phyloP scores from a whole-genome alignment of 2,888 invertebrate genomes.

The Cordylochernes scorpioides region DNA sequence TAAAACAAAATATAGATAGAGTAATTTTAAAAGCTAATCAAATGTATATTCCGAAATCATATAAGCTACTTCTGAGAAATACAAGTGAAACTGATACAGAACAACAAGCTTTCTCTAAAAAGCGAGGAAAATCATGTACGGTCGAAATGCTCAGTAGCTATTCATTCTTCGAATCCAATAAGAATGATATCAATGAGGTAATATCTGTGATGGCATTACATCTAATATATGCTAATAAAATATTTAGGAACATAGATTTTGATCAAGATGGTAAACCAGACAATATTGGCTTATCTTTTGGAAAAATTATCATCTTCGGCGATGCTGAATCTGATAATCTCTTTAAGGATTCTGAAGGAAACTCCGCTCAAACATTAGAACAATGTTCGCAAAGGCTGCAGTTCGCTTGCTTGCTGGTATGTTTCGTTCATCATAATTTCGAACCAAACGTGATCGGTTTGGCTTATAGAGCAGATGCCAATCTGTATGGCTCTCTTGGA shows the following conservation, averaged over 20 bases:
- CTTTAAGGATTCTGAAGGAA: no score
- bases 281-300: slow-evolving; percentile 17
- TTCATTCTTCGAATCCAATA: slow-evolving; percentile 15
- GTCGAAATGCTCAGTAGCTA: slow-evolving; percentile 19
- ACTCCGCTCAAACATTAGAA: no score
- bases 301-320: slow-evolving; percentile 5
- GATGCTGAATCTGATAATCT: background rate
- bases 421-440: background rate
- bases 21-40: no score
- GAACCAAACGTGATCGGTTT: background rate
- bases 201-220: slow-evolving; percentile 16
- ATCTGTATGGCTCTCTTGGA: background rate
- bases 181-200: slow-evolving; percentile 1
- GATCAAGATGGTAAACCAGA: slow-evolving; percentile 18
- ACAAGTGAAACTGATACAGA: no score
- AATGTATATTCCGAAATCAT: no score
- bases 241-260: slow-evolving; percentile 19
- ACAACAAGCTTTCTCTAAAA: no score
- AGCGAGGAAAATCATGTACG: slow-evolving; percentile 6
- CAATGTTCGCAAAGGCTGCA: background rate
- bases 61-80: no score
- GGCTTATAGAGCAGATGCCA: background rate
- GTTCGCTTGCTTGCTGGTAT: background rate
- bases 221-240: slow-evolving; percentile 17
- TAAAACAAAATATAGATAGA: no score